These are phyloP conservation scores for Rhea pennata DNA, from an alignment of 2,113 vertebrate genomes.

Conservation along the genomic window DNA sequence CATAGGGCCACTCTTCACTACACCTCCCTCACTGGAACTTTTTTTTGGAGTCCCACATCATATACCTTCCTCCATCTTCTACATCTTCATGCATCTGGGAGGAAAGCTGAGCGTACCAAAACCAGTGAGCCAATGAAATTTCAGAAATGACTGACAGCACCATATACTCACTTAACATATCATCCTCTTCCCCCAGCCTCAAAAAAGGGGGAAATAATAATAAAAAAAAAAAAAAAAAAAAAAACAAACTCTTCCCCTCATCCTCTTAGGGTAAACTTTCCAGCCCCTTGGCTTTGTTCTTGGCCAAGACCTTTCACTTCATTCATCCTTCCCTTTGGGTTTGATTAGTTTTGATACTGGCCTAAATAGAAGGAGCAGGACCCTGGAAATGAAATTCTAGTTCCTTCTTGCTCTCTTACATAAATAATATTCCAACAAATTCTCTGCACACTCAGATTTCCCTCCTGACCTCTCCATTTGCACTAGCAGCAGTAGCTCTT, in stretches of 20 bases:
- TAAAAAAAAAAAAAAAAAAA: neutral
- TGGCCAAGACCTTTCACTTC: neutral
- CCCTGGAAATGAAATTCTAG: neutral
- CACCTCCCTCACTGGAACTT: neutral
- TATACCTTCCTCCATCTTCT: neutral
- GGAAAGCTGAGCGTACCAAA: neutral
- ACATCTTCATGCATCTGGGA: neutral
- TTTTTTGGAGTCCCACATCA: neutral
- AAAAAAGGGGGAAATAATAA: neutral
- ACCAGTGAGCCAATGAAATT: neutral
- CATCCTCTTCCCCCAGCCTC: fast-evolving
- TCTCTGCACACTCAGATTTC: neutral
- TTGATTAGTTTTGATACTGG: neutral
- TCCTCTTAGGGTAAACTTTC: no score
- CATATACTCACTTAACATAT: neutral
- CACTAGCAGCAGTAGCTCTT: neutral
- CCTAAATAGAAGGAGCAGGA: neutral
- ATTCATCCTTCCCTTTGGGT: neutral
- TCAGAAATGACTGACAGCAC: neutral
- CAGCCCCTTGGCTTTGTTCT: neutral
- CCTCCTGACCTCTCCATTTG: neutral
- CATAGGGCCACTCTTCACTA: neutral
- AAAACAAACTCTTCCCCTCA: neutral
- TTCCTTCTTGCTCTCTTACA: neutral
- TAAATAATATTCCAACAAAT: neutral